Evolutionary conservation across 2,113 vertebrate genomes (phyloP).

Genomic region (Emberiza fucata): DNA sequence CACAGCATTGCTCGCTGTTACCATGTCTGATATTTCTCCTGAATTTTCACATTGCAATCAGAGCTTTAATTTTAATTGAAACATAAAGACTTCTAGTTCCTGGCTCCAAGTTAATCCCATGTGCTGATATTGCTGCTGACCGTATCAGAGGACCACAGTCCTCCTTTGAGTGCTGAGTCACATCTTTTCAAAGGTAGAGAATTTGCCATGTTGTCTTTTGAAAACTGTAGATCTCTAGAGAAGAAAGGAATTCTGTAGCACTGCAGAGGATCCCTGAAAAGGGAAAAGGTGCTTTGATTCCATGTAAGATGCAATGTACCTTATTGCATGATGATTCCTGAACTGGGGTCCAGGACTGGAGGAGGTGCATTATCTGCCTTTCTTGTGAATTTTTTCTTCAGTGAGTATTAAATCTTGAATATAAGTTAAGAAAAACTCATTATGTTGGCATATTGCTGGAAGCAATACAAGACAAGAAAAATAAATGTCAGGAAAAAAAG

Average conservation of each 20-base stretch:
- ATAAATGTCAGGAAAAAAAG: constrained; percentile 24
- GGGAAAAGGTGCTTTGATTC: background rate
- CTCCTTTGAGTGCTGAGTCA: background rate
- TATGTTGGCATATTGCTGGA: constrained; percentile 34
- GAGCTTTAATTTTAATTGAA: background rate
- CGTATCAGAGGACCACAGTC: background rate
- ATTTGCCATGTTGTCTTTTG: background rate
- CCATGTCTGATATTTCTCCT: background rate
- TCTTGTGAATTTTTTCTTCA: background rate
- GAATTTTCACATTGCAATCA: background rate
- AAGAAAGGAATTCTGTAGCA: background rate
- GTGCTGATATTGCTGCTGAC: background rate
- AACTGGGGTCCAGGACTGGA: background rate
- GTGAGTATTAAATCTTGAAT: background rate
- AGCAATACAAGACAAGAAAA: constrained; percentile 53
- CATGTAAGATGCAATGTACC: background rate
- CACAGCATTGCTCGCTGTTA: background rate
- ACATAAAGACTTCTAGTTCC: background rate
- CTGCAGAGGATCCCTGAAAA: background rate
- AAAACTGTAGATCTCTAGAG: background rate
- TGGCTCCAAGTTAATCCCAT: background rate
- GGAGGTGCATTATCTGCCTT: constrained; percentile 9
- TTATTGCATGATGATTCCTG: constrained; percentile 1
- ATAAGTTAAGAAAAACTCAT: constrained; percentile 8
- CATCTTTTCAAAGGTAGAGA: background rate